Conservation (phyloP, 2,113 vertebrate genomes). For the Thermophis baileyi region DNA sequence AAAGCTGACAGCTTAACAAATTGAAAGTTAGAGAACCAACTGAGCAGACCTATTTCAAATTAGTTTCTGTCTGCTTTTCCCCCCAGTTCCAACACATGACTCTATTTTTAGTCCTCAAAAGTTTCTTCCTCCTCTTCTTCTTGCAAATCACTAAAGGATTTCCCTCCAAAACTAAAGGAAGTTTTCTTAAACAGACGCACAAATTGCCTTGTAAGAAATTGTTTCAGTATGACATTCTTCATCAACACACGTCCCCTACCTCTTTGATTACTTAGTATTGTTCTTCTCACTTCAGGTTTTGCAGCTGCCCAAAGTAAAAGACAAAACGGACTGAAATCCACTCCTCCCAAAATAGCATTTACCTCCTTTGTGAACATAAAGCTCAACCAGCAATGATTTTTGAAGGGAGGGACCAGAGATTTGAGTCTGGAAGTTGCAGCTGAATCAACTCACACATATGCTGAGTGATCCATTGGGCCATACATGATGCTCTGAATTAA, state of each 20-base stretch:
- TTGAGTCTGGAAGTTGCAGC: neutral
- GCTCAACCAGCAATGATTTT: neutral
- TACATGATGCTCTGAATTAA: neutral
- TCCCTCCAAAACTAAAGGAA: neutral
- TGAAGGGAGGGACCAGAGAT: neutral
- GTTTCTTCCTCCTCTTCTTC: slow-evolving; percentile 37
- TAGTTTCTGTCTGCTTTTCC: neutral
- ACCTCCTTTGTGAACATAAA: neutral
- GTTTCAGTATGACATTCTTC: neutral
- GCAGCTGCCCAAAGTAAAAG: neutral
- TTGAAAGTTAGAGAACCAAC: slow-evolving; percentile 17
- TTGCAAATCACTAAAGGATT: slow-evolving; percentile 2
- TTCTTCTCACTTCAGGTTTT: neutral
- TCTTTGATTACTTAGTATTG: too few relatives aligned
- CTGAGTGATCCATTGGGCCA: neutral
- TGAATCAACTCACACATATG: neutral
- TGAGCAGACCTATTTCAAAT: slow-evolving; percentile 39
- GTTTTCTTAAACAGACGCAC: neutral
- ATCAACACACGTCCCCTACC: too few relatives aligned
- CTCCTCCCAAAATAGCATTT: neutral
- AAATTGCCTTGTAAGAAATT: too few relatives aligned
- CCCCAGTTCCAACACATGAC: neutral
- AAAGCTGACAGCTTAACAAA: slow-evolving; percentile 24
- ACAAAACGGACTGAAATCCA: neutral
- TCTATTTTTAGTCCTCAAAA: slow-evolving; percentile 22